Conservation (phyloP, 1,140 invertebrate species). For the Vanessa atalanta region DNA sequence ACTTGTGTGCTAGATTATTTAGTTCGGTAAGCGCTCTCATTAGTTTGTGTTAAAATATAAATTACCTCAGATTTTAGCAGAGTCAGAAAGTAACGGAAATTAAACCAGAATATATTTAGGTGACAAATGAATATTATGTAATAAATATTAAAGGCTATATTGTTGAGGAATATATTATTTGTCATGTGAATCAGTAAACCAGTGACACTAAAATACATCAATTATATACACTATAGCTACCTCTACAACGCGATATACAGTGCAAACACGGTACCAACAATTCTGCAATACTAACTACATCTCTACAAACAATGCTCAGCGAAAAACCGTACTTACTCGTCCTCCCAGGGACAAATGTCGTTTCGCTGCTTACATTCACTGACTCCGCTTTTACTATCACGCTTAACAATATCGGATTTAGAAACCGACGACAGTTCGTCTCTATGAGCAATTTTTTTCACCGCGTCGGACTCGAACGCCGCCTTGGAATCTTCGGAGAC, state of each 20-base stretch:
- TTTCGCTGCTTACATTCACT: conserved; percentile 83
- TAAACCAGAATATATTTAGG: background rate
- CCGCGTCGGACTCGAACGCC: conserved; percentile 59
- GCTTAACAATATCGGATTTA: conserved; percentile 74
- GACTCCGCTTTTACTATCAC: conserved; percentile 68
- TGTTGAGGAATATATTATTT: conserved; percentile 15
- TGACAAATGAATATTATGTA: background rate
- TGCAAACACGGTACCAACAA: conserved; percentile 5
- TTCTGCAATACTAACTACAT: conserved; percentile 21
- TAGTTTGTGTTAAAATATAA: too few relatives aligned
- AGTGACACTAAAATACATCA: conserved; percentile 14
- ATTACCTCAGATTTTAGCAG: too few relatives aligned
- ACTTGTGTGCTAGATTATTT: too few relatives aligned
- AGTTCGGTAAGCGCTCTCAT: too few relatives aligned
- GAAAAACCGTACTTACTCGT: conserved; percentile 87
- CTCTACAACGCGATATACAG: conserved; percentile 15
- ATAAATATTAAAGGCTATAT: background rate
- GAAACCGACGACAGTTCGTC: conserved; percentile 66
- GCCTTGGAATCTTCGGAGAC: conserved; percentile 58
- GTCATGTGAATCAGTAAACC: conserved; percentile 23
- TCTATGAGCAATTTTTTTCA: conserved; percentile 65
- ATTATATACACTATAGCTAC: conserved; percentile 7
- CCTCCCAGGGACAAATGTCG: conserved; percentile 93
- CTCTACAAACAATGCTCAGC: conserved; percentile 17
- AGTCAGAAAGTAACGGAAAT: background rate